Evolutionary conservation across 1,140 invertebrate species (phyloP), one percentile per base, ranked within the genome.

Genomic region (Diabrotica undecimpunctata): DNA sequence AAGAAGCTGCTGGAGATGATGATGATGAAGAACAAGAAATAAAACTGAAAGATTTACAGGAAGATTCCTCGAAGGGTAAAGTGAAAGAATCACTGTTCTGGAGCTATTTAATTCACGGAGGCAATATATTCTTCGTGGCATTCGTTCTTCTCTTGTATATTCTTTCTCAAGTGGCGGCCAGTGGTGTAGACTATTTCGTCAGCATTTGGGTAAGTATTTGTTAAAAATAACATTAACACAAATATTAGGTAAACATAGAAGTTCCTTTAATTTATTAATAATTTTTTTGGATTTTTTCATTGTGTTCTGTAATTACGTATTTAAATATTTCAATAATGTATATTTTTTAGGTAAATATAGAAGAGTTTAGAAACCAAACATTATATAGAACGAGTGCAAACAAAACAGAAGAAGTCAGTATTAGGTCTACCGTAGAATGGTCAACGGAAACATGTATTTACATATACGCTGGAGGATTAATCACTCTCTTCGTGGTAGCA

Each of bases 171-270:
- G 77, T 83, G 0, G 77, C 84, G 0, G 90, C 87, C 41, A 90
- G 88, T 65, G 84, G 85, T 0, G 84, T 85, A 6, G 92, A 96
- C 74, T 95, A 87, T 74, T 95, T 92, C 85, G 80, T 93, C 0
- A 88, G 89, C 66, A 88, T 85, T 63, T 95, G 92, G 93, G 83
- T 83, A 0, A 74, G 74, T 56, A 63, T 77, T n/a, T 75, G 77
- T 66, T 75, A 78, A 61, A 59, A 59, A 25, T 25, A 25, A 1
- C 25, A 1, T n/a, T n/a, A n/a, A n/a, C n/a, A n/a, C n/a, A n/a
- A n/a, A n/a, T n/a, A n/a, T n/a, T n/a, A n/a, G n/a, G n/a, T n/a
- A n/a, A n/a, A n/a, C n/a, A n/a, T n/a, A n/a, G n/a, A n/a, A n/a
- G n/a, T n/a, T n/a, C 4, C 4, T 25, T 25, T 25, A 25, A 2